A percentile compares a stretch with the other conserved stretches of the same genome.
phyloP scores from a whole-genome alignment of 2,888 invertebrate species.

The Mechanitis mazaeus region DNA sequence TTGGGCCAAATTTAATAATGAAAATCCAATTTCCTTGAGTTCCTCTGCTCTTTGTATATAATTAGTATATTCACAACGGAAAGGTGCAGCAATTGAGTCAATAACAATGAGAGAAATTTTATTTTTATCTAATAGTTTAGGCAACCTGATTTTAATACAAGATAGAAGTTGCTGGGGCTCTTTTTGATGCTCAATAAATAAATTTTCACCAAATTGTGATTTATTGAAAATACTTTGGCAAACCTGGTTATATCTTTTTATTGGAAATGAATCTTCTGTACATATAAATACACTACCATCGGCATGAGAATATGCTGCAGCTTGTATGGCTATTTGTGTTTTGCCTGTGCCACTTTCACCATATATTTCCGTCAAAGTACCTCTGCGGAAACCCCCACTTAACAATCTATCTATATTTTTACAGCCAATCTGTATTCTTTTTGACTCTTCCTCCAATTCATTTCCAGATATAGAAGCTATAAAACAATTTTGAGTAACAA shows the following conservation, averaged over 20 bases:
- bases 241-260: constrained; percentile 63
- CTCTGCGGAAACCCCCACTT: constrained; percentile 81
- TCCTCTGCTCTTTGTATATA: constrained; percentile 67
- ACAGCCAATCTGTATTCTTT: constrained; percentile 74
- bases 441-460: constrained; percentile 33
- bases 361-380: constrained; percentile 85
- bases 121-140: constrained; percentile 47
- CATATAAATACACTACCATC: constrained; percentile 81
- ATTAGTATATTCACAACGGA: constrained; percentile 58
- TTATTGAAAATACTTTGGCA: constrained; percentile 37
- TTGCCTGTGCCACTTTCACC: constrained; percentile 90
- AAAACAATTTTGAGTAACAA: constrained; percentile 41
- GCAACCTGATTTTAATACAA: constrained; percentile 57
- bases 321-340: constrained; percentile 86
- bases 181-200: constrained; percentile 64
- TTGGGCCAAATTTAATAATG: constrained; percentile 49
- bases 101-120: constrained; percentile 51
- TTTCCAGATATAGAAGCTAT: constrained; percentile 42
- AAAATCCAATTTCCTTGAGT: constrained; percentile 57
- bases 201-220: constrained; percentile 49
- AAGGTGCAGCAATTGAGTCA: constrained; percentile 69
- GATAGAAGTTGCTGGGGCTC: constrained; percentile 58
- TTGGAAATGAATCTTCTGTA: constrained; percentile 83
- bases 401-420: constrained; percentile 75
- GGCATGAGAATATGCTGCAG: constrained; percentile 80